Base-by-base conservation (phyloP, 2,113 vertebrate genomes). In the Hippocampus comes region DNA sequence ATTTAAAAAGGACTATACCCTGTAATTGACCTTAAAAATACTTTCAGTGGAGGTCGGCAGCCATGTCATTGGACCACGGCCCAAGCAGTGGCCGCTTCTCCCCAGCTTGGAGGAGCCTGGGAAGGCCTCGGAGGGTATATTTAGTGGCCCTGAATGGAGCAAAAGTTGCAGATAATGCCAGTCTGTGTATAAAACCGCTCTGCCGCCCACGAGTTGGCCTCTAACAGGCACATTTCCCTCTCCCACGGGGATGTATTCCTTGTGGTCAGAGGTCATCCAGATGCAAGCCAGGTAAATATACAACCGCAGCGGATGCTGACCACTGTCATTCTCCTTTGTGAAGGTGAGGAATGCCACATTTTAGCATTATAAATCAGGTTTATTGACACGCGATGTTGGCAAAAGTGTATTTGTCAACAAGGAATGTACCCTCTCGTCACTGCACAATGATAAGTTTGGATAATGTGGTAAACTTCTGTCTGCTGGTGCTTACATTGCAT, bases 11-110 rank as follows among this genome's bases (percentile, higher is more conserved):
- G 89, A 82, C 84, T 89, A 89, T 88, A 92, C 93, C 90, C 93
- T 94, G 91, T 94, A 94, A 94, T 94, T 92, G 92, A 94, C 92
- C 93, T 93, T 93, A 93, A 94, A 93, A 93, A 93, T 93, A 92
- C 91, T 93, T 92, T 92, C 88, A 84, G 81, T 88, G 91, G 90
- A 93, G 90, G 92, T 92, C 89, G 88, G 82, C 88, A 85, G 88
- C 89, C 88, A 90, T 93, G 91, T 90, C 91, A 90, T 91, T 93
- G 92, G 90, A 89, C 91, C 89, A 88, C 76, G 87, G 87, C 89
- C 92, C 91, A 87, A 85, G 78, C 75, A 67, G 89, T 79, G 87
- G 90, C 89, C 72, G 79, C 86, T 75, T 89, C 76, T 85, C 86
- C 79, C 67, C 82, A 90, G 82, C 89, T 86, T 78, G 85, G 83